Conservation (phyloP, 2,888 invertebrate genomes). For the Synergus laeviventris region DNA sequence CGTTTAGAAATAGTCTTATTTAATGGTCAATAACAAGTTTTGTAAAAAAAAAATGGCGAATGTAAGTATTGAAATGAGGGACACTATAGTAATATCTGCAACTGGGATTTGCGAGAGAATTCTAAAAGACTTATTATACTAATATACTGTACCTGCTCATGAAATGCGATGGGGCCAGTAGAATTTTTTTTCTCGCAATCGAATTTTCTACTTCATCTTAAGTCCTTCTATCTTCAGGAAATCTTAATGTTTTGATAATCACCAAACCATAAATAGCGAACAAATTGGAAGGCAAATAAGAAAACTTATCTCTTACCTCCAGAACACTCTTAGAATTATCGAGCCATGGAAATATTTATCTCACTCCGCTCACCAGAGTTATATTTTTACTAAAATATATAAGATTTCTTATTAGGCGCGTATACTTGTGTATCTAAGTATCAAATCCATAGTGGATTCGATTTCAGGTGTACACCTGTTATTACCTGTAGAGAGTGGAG, state of each 20-base stretch:
- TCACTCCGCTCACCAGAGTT: conserved; percentile 8
- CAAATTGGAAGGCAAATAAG: not conserved
- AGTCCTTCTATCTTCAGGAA: not conserved
- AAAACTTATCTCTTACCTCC: not conserved
- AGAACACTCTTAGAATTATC: not conserved
- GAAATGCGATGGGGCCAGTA: no score
- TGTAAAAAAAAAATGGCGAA: no score
- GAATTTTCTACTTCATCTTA: not conserved
- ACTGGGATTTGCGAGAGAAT: no score
- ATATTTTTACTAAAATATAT: conserved; percentile 43
- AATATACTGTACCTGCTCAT: no score
- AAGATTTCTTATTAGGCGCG: conserved; percentile 1
- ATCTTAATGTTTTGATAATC: not conserved
- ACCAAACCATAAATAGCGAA: not conserved
- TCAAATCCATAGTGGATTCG: conserved; percentile 43
- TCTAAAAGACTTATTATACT: no score
- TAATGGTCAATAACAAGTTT: no score
- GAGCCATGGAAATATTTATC: conserved; percentile 42
- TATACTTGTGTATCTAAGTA: not conserved
- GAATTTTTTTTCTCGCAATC: no score
- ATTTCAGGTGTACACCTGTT: conserved; percentile 57
- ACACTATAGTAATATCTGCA: no score
- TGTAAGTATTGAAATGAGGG: no score
- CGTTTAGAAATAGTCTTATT: no score
- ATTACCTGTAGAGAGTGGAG: conserved; percentile 57